phyloP scores from a whole-genome alignment of 2,888 invertebrate genomes.

The Troilus luridus region DNA sequence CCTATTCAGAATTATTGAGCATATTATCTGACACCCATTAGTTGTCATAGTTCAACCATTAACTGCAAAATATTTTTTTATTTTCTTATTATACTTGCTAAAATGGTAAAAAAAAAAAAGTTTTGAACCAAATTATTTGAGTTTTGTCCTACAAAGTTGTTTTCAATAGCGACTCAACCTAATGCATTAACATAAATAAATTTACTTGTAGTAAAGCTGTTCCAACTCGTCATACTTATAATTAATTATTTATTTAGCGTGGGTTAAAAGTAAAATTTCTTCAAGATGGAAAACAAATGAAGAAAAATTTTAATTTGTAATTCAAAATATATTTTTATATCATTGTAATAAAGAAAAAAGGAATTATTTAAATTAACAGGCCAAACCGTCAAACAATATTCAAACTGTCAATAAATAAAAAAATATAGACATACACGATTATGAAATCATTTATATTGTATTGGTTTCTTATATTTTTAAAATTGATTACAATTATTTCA shows the following conservation, averaged over 20 bases:
- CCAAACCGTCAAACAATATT: conserved; percentile 17
- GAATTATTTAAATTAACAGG: conserved; percentile 17
- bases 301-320: conserved; percentile 44
- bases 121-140: conserved; percentile 1
- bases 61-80: conserved; percentile 31
- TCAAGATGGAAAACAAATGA: conserved; percentile 31
- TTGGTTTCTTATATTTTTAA: background rate
- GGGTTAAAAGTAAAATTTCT: conserved; percentile 9
- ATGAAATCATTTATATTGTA: background rate
- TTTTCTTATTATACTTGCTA: conserved; percentile 34
- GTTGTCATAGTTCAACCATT: background rate
- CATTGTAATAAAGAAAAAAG: conserved; percentile 35
- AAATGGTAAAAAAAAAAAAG: background rate
- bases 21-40: conserved; percentile 45
- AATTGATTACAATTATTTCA: conserved; percentile 18
- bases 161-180: background rate
- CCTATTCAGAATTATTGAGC: conserved; percentile 48
- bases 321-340: conserved; percentile 57
- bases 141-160: background rate
- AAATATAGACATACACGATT: conserved; percentile 17
- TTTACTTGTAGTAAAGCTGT: background rate
- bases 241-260: background rate
- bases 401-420: conserved; percentile 22
- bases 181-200: background rate
- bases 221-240: background rate